These are phyloP conservation scores for Camelus dromedarius DNA, from an alignment of 2,113 vertebrate genomes.

Conservation along the genomic window DNA sequence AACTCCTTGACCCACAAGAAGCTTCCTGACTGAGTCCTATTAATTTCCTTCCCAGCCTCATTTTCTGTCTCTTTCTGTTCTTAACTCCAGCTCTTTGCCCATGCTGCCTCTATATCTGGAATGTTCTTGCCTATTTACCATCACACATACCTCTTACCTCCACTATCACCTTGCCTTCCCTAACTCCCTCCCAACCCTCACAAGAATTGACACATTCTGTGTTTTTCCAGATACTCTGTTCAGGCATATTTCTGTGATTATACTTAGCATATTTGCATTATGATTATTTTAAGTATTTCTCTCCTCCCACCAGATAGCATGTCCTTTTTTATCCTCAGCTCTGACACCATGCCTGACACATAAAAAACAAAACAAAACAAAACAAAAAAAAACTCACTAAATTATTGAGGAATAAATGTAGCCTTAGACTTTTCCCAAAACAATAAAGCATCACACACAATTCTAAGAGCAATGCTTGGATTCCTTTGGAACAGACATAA, in stretches of 20 bases:
- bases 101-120: neutral
- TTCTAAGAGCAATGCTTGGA: neutral
- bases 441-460: neutral
- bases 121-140: neutral
- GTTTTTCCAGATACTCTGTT: neutral
- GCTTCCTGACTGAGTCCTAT: neutral
- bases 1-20: neutral
- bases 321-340: neutral
- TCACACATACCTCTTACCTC: neutral
- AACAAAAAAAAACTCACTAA: slow-evolving; percentile 1
- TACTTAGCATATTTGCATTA: neutral
- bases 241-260: neutral
- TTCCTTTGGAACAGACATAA: slow-evolving; percentile 20
- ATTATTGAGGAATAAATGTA: neutral
- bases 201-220: neutral
- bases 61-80: neutral
- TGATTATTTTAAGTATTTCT: slow-evolving; percentile 19
- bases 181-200: too few species aligned
- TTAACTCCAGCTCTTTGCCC: neutral
- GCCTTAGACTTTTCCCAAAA: neutral
- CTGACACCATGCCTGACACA: neutral
- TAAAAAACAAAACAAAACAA: neutral
- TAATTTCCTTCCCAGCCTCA: neutral
- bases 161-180: neutral
- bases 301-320: neutral